A percentile compares a stretch with the other conserved stretches of the same genome.
Conservation (phyloP, 30 jellyfish, hydroid and myxozoan genomes). For the Hydractinia echinata region DNA sequence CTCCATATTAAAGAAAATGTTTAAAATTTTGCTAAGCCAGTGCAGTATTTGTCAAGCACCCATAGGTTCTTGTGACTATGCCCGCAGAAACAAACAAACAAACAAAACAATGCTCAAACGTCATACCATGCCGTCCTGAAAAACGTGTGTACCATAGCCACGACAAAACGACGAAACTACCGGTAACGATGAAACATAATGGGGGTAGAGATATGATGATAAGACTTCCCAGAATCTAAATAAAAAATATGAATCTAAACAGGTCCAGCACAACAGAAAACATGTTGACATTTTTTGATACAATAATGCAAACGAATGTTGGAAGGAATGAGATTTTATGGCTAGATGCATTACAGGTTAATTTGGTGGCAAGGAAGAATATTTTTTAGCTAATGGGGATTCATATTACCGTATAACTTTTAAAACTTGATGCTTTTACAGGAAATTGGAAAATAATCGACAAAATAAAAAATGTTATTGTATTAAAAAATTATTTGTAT, state of each 20-base stretch:
- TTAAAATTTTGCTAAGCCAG: no score
- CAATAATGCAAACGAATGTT: background rate
- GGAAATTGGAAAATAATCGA: background rate
- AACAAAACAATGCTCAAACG: background rate
- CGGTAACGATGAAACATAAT: slow-evolving; percentile 45
- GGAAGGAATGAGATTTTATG: background rate
- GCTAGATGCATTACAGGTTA: background rate
- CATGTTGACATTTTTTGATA: no score
- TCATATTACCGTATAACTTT: background rate
- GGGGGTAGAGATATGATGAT: slow-evolving; percentile 70
- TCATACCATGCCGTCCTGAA: slow-evolving; percentile 54
- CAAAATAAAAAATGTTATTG: background rate
- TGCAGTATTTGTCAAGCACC: background rate
- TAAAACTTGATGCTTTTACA: background rate
- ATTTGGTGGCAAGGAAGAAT: no score
- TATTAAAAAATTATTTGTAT: background rate
- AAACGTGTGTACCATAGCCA: slow-evolving; percentile 65
- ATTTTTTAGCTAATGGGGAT: no score
- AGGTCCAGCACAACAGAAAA: background rate
- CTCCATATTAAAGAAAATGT: no score
- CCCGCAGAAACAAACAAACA: background rate
- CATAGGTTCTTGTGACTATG: background rate
- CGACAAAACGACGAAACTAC: slow-evolving; percentile 67
- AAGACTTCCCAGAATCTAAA: slow-evolving; percentile 77
- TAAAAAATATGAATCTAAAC: background rate